Conservation (phyloP, 1,140 invertebrate genomes). For the Cepaea nemoralis region DNA sequence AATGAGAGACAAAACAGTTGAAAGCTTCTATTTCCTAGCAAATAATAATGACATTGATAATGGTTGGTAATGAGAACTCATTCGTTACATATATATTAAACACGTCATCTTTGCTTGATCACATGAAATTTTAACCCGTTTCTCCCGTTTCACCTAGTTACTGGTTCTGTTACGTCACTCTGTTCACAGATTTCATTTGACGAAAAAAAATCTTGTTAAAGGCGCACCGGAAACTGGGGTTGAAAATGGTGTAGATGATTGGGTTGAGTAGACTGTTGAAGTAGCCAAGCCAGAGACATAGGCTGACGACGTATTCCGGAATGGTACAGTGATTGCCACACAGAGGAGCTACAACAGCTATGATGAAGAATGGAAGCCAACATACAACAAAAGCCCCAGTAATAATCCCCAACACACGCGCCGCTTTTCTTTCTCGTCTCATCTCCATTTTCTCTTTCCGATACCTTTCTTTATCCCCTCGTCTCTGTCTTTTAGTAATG, state of each 20-base stretch:
- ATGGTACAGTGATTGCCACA: slow-evolving; percentile 57
- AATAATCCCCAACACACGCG: slow-evolving; percentile 72
- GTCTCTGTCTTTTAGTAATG: slow-evolving; percentile 51
- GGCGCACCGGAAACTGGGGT: slow-evolving; percentile 69
- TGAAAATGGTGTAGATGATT: slow-evolving; percentile 72
- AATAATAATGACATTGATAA: too few species aligned
- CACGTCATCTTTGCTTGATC: background rate
- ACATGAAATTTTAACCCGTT: background rate
- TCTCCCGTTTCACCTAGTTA: background rate
- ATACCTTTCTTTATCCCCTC: slow-evolving; percentile 58
- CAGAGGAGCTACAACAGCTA: slow-evolving; percentile 68
- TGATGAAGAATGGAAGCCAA: slow-evolving; percentile 72
- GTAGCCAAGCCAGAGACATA: slow-evolving; percentile 72
- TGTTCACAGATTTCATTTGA: slow-evolving; percentile 40
- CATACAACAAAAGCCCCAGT: slow-evolving; percentile 71
- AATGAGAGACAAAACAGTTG: too few species aligned
- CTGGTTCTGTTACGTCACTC: slow-evolving; percentile 11
- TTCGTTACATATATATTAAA: too few species aligned
- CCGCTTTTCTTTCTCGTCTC: slow-evolving; percentile 73
- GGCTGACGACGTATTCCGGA: slow-evolving; percentile 65
- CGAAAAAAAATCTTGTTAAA: slow-evolving; percentile 63
- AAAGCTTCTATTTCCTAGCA: too few species aligned
- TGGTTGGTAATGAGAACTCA: too few species aligned
- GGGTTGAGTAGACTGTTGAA: slow-evolving; percentile 71
- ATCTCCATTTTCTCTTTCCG: slow-evolving; percentile 71